A percentile compares a stretch with the other conserved stretches of the same genome.
Conservation (phyloP, 1,140 invertebrate genomes). For the Hormaphis cornu region DNA sequence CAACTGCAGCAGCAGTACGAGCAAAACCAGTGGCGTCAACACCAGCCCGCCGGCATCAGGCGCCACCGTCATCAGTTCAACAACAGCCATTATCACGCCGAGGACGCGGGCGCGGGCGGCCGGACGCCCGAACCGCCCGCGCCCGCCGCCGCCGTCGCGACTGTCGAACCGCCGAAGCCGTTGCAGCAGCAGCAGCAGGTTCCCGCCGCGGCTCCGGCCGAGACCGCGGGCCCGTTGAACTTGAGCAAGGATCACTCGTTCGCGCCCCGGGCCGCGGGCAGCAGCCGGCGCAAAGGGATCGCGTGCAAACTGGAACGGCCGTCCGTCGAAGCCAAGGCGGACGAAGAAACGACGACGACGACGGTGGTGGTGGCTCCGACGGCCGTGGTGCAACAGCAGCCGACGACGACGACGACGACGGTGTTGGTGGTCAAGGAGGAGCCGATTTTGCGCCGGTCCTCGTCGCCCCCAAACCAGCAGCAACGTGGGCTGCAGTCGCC, state of each 20-base stretch:
- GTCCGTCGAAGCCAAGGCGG: neutral
- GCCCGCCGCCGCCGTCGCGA: neutral
- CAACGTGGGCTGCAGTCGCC: neutral
- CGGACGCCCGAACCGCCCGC: constrained; percentile 29
- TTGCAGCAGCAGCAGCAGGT: neutral
- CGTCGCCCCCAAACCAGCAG: neutral
- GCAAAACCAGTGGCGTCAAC: neutral
- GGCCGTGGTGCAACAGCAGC: neutral
- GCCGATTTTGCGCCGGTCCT: neutral
- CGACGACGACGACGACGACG: neutral
- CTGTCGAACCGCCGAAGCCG: neutral
- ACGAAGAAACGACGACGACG: constrained; percentile 34
- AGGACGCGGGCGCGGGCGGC: neutral
- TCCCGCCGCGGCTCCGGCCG: neutral
- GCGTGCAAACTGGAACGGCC: constrained; percentile 57
- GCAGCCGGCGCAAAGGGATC: constrained; percentile 65
- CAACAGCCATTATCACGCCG: neutral
- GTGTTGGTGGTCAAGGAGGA: neutral
- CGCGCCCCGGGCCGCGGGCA: constrained; percentile 42
- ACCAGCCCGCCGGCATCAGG: neutral
- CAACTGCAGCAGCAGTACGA: neutral
- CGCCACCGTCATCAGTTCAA: neutral
- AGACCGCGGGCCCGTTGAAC: constrained; percentile 33
- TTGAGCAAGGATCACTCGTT: constrained; percentile 33
- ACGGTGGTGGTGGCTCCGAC: constrained; percentile 43